phyloP scores from a whole-genome alignment of 2,797 vertebrate species.

The Micropoecilia bifurca region DNA sequence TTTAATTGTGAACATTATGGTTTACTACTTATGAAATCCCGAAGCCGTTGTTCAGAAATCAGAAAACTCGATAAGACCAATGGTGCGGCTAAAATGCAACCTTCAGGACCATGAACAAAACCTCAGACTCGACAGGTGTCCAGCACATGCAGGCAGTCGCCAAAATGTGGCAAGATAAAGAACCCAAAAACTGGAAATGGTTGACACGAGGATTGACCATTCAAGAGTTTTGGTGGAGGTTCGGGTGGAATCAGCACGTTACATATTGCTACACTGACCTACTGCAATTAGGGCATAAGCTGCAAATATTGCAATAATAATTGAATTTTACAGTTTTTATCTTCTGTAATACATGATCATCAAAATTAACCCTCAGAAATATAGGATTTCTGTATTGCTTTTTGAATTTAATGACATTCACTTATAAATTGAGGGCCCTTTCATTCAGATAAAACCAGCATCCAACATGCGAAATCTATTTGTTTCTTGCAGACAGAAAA shows the following conservation, averaged over 20 bases:
- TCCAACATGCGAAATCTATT: background rate
- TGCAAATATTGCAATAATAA: background rate
- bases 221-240: background rate
- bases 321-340: background rate
- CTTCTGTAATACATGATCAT: background rate
- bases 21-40: background rate
- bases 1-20: background rate
- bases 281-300: background rate
- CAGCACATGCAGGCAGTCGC: background rate
- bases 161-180: background rate
- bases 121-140: background rate
- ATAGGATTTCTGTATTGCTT: background rate
- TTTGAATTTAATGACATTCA: background rate
- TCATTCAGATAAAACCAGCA: background rate
- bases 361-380: background rate
- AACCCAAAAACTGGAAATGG: background rate
- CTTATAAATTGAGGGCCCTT: background rate
- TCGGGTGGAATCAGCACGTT: background rate
- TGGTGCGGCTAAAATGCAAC: background rate
- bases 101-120: background rate
- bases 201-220: too few relatives aligned
- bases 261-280: background rate
- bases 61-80: background rate
- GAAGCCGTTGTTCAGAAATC: background rate
- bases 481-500: background rate